Evolutionary conservation across 1,140 invertebrate genomes (phyloP).

Genomic region (Oryzaephilus surinamensis): DNA sequence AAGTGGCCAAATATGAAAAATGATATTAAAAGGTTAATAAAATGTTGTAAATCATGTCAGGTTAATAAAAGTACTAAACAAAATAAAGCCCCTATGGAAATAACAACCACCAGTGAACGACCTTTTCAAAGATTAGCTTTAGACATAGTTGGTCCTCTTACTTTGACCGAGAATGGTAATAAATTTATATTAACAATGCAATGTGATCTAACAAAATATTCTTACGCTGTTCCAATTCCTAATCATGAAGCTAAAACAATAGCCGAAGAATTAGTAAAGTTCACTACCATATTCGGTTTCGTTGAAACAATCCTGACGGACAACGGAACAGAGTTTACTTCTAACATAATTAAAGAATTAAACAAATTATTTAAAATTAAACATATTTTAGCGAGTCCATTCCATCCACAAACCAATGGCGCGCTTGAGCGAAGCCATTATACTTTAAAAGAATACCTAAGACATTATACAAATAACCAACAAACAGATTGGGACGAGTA

Average conservation of each 20-base stretch:
- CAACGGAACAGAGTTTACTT: conserved; percentile 23
- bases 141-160: conserved; percentile 27
- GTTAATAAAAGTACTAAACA: background rate
- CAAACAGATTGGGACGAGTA: conserved; percentile 28
- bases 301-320: conserved; percentile 27
- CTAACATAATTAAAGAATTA: conserved; percentile 12
- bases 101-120: conserved; percentile 16
- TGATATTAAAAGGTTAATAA: conserved; percentile 2
- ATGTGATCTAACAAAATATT: conserved; percentile 28
- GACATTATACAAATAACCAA: conserved; percentile 23
- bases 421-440: conserved; percentile 29
- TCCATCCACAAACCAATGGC: conserved; percentile 31
- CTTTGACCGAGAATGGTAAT: conserved; percentile 17
- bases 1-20: conserved; percentile 8
- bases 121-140: conserved; percentile 26
- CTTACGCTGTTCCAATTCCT: conserved; percentile 12
- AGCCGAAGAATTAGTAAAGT: conserved; percentile 18
- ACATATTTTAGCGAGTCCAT: conserved; percentile 16
- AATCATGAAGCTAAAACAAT: conserved; percentile 24
- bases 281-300: conserved; percentile 25
- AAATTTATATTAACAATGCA: conserved; percentile 29
- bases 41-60: conserved; percentile 1
- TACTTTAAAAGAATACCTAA: conserved; percentile 28
- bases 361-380: conserved; percentile 25
- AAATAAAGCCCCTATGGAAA: background rate